Evolutionary conservation across 2,797 vertebrate species (phyloP), one percentile per base, ranked within the genome.

Genomic region (Psittacula echo): DNA sequence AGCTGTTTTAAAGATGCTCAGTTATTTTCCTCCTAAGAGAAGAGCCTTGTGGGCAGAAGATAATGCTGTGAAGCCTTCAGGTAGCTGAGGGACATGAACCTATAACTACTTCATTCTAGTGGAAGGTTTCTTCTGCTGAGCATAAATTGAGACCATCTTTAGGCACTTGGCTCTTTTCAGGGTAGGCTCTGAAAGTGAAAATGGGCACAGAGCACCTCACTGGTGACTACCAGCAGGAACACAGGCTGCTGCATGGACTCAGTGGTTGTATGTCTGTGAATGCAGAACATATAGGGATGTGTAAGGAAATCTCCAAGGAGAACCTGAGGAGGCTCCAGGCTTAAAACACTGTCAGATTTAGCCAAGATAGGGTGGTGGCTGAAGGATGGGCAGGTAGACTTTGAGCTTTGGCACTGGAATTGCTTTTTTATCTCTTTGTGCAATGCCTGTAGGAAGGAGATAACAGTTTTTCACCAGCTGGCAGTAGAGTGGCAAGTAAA

Each of bases 331-430:
- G 26, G 24, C 48, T 75, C 2, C 44, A 77, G 56, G 53, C 58
- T 68, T 27, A 56, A 66, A 76, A 32, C 41, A 4, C 47, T 42
- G 15, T 87, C 27, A 21, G 39, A n/a, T 72, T 66, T 72, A 62
- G 48, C n/a, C 29, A 7, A 50, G 58, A 48, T 75, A 62, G 7
- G 30, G 18, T 72, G 58, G 50, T 72, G 58, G 70, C 70, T 56
- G 73, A 68, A 68, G 73, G 64, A 61, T 83, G 74, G 24, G 37
- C 56, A 79, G 60, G 81, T 85, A 79, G 72, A n/a, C 56, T 85
- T 92, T 6, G n/a, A 92, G 81, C 47, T 87, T 85, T 85, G 82
- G 68, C 65, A 56, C 27, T 77, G 68, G 68, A 96, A 89, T 82
- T 93, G 79, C 61, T 70, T 95, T 93, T 94, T 79, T 88, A 95